Evolutionary conservation across 2,113 vertebrate species (phyloP).

Genomic region (Gnathonemus echidnorhynchus): DNA sequence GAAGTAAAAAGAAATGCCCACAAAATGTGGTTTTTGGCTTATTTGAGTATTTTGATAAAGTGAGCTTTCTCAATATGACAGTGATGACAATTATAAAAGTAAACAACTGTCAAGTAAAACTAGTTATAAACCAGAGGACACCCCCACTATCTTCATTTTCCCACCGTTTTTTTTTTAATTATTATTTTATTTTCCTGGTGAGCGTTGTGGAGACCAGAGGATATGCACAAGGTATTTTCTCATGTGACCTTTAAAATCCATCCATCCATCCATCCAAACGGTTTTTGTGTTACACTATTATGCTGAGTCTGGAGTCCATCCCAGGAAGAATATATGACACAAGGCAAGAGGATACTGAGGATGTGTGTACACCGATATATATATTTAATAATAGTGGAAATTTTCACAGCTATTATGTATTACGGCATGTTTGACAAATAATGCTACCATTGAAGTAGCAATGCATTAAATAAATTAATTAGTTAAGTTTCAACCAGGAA

Average conservation of each 20-base stretch:
- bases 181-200: neutral
- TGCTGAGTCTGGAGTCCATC: neutral
- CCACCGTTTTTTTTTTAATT: neutral
- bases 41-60: neutral
- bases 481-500: neutral
- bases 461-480: neutral
- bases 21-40: neutral
- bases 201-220: neutral
- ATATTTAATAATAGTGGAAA: neutral
- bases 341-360: neutral
- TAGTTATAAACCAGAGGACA: neutral
- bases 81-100: neutral
- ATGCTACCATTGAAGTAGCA: neutral
- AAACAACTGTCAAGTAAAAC: neutral
- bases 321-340: neutral
- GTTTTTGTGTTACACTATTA: neutral
- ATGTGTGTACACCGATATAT: neutral
- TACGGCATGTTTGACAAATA: neutral
- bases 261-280: neutral
- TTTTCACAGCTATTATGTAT: neutral
- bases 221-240: neutral
- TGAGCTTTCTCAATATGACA: neutral
- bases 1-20: neutral
- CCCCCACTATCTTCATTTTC: neutral
- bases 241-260: neutral